Conservation (phyloP, 1,140 invertebrate species). For the Drosophila erecta region DNA sequence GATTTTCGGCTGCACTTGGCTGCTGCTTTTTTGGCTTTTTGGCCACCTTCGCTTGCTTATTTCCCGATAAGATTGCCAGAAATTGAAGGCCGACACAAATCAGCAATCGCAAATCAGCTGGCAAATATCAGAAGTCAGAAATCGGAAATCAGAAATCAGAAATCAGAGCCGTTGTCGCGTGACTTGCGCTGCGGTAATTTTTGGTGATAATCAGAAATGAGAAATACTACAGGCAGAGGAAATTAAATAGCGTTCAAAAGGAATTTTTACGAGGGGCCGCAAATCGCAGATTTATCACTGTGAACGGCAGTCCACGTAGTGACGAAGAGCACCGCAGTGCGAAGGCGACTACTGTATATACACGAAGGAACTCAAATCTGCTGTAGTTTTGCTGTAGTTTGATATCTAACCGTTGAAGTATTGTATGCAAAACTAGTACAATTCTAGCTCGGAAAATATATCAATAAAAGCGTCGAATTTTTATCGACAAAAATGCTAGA, state of each 20-base stretch:
- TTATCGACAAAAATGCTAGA: neutral
- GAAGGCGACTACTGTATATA: too few species aligned
- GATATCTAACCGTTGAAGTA: too few species aligned
- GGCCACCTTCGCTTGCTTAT: neutral
- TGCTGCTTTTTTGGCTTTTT: slow-evolving; percentile 1
- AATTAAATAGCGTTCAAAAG: slow-evolving; percentile 23
- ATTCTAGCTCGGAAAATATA: too few species aligned
- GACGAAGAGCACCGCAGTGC: too few species aligned
- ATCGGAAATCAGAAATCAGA: too few species aligned
- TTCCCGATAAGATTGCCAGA: slow-evolving; percentile 61
- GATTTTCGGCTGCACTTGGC: slow-evolving; percentile 21
- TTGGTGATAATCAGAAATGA: slow-evolving; percentile 15
- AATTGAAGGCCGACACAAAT: slow-evolving; percentile 34
- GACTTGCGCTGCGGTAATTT: slow-evolving; percentile 29
- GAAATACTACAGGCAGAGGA: slow-evolving; percentile 1
- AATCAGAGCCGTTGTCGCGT: slow-evolving; percentile 63
- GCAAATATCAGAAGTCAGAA: slow-evolving; percentile 45
- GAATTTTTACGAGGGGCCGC: slow-evolving; percentile 7
- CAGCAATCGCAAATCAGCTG: slow-evolving; percentile 35
- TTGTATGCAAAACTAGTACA: too few species aligned
- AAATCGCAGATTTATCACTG: neutral
- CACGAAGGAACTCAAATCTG: too few species aligned
- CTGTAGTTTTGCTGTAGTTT: too few species aligned
- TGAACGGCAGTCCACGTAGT: too few species aligned
- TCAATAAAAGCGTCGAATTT: too few species aligned